These are phyloP conservation scores for Nemapogon koenigi DNA, from an alignment of 2,888 invertebrate species.

Conservation along the genomic window DNA sequence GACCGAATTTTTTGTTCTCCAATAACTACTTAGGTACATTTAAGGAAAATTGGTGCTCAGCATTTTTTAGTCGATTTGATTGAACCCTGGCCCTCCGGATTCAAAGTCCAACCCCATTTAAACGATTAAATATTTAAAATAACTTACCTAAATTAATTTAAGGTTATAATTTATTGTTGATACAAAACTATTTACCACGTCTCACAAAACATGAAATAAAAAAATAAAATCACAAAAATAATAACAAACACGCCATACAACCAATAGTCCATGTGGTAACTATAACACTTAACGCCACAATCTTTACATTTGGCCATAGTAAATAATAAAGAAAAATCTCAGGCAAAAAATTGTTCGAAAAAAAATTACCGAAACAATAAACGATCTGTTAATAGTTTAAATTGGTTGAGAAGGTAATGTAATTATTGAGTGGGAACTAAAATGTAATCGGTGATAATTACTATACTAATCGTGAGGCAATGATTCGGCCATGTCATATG, in stretches of 20 bases:
- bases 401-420: constrained; percentile 5
- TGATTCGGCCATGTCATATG: too few relatives aligned
- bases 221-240: constrained; percentile 28
- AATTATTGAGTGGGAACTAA: not conserved
- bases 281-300: constrained; percentile 4
- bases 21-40: too few relatives aligned
- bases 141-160: too few relatives aligned
- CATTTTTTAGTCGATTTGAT: too few relatives aligned
- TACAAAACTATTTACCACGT: not conserved
- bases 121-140: too few relatives aligned
- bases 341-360: not conserved
- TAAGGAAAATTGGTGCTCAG: too few relatives aligned
- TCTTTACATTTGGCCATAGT: constrained; percentile 4
- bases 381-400: constrained; percentile 1
- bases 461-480: too few relatives aligned
- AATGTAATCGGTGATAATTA: constrained; percentile 7
- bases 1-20: too few relatives aligned
- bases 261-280: constrained; percentile 31
- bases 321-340: not conserved
- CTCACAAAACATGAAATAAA: constrained; percentile 28
- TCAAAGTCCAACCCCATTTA: too few relatives aligned
- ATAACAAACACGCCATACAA: constrained; percentile 28
- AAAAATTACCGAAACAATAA: not conserved
- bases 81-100: too few relatives aligned
- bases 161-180: constrained; percentile 11